These are phyloP conservation scores for Solen grandis DNA, from an alignment of 1,140 invertebrate species.

Conservation along the genomic window DNA sequence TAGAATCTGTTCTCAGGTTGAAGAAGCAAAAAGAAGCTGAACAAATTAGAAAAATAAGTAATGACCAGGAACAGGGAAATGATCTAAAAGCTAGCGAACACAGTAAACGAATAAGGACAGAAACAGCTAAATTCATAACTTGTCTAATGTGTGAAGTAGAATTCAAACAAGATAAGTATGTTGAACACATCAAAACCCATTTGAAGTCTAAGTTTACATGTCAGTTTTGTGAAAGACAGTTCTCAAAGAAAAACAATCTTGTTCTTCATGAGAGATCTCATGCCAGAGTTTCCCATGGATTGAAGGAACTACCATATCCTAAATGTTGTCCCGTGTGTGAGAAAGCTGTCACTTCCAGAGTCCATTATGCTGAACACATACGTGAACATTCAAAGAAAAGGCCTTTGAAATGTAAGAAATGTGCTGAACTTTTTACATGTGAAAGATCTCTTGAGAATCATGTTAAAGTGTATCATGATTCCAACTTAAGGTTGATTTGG, in stretches of 20 bases:
- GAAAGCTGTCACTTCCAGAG: constrained; percentile 15
- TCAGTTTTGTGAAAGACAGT: constrained; percentile 42
- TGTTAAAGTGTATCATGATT: constrained; percentile 30
- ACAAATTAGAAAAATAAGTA: background rate
- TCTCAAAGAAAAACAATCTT: constrained; percentile 27
- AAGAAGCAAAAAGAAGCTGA: background rate
- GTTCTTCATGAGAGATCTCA: constrained; percentile 47
- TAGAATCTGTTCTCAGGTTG: background rate
- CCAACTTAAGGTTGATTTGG: constrained; percentile 21
- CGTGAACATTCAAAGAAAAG: constrained; percentile 37
- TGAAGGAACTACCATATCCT: constrained; percentile 39
- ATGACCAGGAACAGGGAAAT: background rate
- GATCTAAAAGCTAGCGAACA: too few species aligned
- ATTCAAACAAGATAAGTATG: constrained; percentile 36
- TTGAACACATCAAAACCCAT: constrained; percentile 42
- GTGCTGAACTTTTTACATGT: constrained; percentile 30
- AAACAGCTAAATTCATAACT: constrained; percentile 38
- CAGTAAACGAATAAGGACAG: constrained; percentile 13
- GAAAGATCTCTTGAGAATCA: constrained; percentile 49
- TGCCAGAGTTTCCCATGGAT: constrained; percentile 23
- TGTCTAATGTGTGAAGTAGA: constrained; percentile 42
- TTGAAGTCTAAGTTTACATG: constrained; percentile 9
- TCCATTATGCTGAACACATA: constrained; percentile 27
- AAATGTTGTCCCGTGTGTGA: constrained; percentile 50
- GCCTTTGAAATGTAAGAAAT: constrained; percentile 26